Percentiles rank a stretch among this genome's conserved stretches.
Conservation (phyloP, 2,113 vertebrate species). For the Eurypyga helias region DNA sequence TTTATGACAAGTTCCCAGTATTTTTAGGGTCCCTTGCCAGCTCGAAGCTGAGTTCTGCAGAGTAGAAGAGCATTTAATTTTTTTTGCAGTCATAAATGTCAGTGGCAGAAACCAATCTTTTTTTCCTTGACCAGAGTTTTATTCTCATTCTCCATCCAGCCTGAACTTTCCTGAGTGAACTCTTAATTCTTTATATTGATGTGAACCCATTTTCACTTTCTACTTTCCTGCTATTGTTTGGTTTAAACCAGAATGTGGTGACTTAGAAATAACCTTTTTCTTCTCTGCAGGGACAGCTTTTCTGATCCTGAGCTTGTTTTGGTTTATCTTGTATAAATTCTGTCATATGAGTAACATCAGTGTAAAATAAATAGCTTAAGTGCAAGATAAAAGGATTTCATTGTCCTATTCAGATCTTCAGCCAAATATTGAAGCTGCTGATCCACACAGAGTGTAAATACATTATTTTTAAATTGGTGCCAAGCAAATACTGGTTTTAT, state of each 20-base stretch:
- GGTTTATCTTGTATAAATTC: not conserved
- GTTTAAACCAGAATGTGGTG: not conserved
- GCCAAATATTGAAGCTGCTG: constrained; percentile 52
- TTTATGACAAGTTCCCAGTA: not conserved
- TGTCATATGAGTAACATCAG: not conserved
- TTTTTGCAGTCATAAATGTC: not conserved
- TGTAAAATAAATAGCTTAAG: not conserved
- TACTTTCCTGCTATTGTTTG: not conserved
- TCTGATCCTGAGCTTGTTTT: not conserved
- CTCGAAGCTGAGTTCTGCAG: not conserved
- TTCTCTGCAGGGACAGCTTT: not conserved
- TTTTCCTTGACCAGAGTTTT: not conserved
- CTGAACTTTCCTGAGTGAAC: constrained; percentile 5
- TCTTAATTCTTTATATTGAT: constrained; percentile 23
- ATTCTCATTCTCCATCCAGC: not conserved
- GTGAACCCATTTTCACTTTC: not conserved
- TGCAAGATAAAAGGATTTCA: constrained; percentile 43
- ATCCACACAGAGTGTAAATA: constrained; percentile 41
- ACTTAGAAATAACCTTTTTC: constrained; percentile 5
- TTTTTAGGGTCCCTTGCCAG: not conserved
- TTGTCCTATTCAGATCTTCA: constrained; percentile 33
- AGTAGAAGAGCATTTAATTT: not conserved
- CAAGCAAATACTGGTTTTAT: not conserved
- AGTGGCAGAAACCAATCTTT: not conserved
- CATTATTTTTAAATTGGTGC: constrained; percentile 38